Percentiles rank a stretch among this genome's conserved stretches.
Conservation (phyloP, 2,113 vertebrate genomes). For the Anhinga rufa region DNA sequence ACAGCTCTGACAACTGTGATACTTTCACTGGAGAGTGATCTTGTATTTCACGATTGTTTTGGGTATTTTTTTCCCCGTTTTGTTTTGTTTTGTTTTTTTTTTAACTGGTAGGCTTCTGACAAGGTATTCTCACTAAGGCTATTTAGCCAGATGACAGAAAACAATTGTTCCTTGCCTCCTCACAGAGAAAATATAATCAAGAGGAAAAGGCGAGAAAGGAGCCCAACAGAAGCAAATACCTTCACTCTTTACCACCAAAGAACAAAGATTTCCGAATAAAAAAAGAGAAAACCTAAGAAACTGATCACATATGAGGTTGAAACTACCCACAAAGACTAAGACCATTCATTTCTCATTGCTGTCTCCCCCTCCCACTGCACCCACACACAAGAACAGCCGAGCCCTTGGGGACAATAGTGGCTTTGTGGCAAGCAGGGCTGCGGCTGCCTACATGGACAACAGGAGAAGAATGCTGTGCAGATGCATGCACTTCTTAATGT, state of each 20-base stretch:
- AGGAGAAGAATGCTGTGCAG: slow-evolving; percentile 10
- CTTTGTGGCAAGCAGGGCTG: slow-evolving; percentile 5
- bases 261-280: neutral
- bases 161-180: neutral
- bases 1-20: neutral
- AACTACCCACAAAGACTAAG: neutral
- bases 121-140: neutral
- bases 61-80: too few species aligned
- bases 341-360: slow-evolving; percentile 17
- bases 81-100: neutral
- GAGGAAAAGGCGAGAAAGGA: neutral
- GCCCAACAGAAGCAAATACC: neutral
- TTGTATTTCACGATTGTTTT: neutral
- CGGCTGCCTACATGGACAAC: slow-evolving; percentile 2
- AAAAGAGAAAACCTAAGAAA: neutral
- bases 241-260: neutral
- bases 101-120: neutral
- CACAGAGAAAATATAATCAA: neutral
- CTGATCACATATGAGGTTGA: neutral
- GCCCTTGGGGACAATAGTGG: slow-evolving; percentile 27
- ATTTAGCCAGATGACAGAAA: neutral
- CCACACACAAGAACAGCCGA: neutral
- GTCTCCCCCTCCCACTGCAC: neutral
- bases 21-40: neutral
- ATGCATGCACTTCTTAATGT: neutral